Evolutionary conservation across 2,888 invertebrate genomes (phyloP).

Genomic region (Notocelia uddmanniana): DNA sequence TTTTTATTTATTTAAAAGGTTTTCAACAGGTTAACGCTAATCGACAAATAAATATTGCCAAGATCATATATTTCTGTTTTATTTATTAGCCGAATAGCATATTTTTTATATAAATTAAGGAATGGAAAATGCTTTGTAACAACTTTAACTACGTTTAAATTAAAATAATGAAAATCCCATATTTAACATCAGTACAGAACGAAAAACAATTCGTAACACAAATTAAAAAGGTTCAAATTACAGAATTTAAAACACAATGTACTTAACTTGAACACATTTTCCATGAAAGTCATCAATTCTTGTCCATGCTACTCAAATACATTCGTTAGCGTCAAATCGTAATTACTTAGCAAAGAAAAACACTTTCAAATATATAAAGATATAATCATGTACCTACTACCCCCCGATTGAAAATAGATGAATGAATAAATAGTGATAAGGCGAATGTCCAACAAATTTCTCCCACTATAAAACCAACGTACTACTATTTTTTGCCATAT

Average conservation of each 20-base stretch:
- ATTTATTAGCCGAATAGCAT: constrained; percentile 43
- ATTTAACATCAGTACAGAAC: constrained; percentile 1
- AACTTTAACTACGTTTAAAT: constrained; percentile 32
- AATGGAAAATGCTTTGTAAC: constrained; percentile 25
- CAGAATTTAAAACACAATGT: constrained; percentile 28
- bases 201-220: constrained; percentile 11
- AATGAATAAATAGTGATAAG: no score
- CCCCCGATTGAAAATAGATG: background rate
- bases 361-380: background rate
- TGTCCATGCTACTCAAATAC: background rate
- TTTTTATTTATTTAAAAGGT: constrained; percentile 43
- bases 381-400: background rate
- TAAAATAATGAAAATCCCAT: background rate
- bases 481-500: no score
- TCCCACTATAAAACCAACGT: no score
- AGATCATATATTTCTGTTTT: background rate
- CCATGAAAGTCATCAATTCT: constrained; percentile 6
- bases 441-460: no score
- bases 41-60: constrained; percentile 27
- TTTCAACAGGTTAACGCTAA: constrained; percentile 34
- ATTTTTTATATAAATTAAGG: constrained; percentile 14
- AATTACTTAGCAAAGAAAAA: background rate
- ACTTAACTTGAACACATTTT: constrained; percentile 22
- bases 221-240: constrained; percentile 9
- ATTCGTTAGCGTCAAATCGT: background rate